Conservation (phyloP, 2,797 vertebrate species). For the Parauchenoglanis ngamensis region DNA sequence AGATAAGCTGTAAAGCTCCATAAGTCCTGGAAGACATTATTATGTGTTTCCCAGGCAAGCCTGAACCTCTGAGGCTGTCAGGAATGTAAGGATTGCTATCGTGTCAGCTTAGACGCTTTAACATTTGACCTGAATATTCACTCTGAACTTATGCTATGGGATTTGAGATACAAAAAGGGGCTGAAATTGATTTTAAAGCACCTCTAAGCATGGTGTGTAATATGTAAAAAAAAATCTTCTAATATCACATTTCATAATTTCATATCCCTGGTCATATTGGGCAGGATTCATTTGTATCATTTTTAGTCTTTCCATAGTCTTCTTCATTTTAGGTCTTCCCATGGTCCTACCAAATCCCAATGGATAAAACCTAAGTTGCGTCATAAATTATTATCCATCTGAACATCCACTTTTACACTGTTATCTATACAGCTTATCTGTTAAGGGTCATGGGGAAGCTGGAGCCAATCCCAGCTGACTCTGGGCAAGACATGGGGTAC, state of each 20-base stretch:
- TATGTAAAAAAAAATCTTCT: neutral
- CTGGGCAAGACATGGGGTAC: no score
- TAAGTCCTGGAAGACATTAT: constrained; percentile 9
- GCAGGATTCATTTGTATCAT: neutral
- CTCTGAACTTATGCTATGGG: constrained; percentile 14
- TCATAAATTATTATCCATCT: neutral
- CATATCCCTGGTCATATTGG: neutral
- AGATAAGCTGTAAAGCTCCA: neutral
- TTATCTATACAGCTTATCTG: no score
- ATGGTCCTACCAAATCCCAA: neutral
- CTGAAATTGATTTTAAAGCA: neutral
- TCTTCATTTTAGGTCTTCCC: neutral
- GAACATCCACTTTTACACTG: neutral
- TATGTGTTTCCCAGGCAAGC: constrained; percentile 32
- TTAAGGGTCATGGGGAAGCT: no score
- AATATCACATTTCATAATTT: neutral
- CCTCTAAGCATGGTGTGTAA: neutral
- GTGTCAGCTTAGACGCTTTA: constrained; percentile 38
- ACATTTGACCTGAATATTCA: constrained; percentile 45
- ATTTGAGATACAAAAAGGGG: neutral
- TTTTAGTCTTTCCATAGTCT: neutral
- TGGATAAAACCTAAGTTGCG: neutral
- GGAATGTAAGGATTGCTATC: constrained; percentile 42
- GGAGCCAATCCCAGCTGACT: no score
- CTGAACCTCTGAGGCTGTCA: constrained; percentile 37